These are phyloP conservation scores for Andrena marginata DNA, from an alignment of 2,888 invertebrate genomes.

Conservation along the genomic window DNA sequence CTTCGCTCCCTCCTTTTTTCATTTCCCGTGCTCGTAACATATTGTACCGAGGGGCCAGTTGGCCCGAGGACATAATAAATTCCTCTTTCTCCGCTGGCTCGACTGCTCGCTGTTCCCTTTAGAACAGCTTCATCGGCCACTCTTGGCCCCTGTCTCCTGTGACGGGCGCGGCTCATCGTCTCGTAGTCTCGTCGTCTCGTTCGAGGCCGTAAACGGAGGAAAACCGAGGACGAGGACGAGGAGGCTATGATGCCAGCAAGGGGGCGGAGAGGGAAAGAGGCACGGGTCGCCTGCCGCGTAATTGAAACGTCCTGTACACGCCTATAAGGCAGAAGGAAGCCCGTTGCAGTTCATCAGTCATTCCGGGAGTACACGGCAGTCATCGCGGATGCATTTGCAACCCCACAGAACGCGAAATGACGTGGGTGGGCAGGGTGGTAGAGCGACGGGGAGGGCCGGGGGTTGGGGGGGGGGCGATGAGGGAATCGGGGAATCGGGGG, in stretches of 20 bases:
- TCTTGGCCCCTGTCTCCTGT: constrained; percentile 33
- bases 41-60: constrained; percentile 71
- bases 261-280: constrained; percentile 1
- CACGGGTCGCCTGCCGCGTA: constrained; percentile 63
- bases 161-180: constrained; percentile 21
- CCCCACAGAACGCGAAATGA: constrained; percentile 82
- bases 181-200: constrained; percentile 29
- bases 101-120: constrained; percentile 55
- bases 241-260: constrained; percentile 11
- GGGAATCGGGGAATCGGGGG: not conserved
- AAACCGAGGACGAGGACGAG: constrained; percentile 52
- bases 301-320: constrained; percentile 79
- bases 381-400: constrained; percentile 80
- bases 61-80: constrained; percentile 73
- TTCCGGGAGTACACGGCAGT: constrained; percentile 79
- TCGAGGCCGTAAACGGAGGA: constrained; percentile 49
- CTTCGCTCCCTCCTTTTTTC: constrained; percentile 54
- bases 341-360: constrained; percentile 85
- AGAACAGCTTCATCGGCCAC: constrained; percentile 66
- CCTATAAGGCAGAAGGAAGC: constrained; percentile 80
- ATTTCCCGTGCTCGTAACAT: constrained; percentile 68
- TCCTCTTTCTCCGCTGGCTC: constrained; percentile 48
- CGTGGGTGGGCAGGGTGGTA: constrained; percentile 68
- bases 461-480: not conserved
- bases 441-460: constrained; percentile 23